phyloP scores from a whole-genome alignment of 2,113 vertebrate genomes.

The Campylomormyrus numenius region DNA sequence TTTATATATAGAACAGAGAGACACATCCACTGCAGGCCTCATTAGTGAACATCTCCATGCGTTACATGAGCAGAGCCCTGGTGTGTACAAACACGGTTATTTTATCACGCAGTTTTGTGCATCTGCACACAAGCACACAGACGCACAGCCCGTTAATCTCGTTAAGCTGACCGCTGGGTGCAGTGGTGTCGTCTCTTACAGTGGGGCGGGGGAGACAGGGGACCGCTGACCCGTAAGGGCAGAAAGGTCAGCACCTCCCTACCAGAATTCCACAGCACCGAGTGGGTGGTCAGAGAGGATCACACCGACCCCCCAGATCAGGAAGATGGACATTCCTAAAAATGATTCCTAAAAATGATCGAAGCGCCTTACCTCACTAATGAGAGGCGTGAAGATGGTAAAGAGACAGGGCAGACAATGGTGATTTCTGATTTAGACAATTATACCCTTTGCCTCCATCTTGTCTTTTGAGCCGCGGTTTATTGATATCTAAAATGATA shows the following conservation, averaged over 20 bases:
- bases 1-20: neutral
- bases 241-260: neutral
- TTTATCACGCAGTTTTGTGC: neutral
- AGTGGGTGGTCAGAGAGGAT: neutral
- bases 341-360: neutral
- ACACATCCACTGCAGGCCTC: neutral
- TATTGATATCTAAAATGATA: conserved; percentile 47
- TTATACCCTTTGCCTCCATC: conserved; percentile 53
- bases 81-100: neutral
- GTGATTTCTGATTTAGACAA: conserved; percentile 49
- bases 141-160: neutral
- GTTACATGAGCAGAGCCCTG: neutral
- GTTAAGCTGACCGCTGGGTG: neutral
- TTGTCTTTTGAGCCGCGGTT: conserved; percentile 40
- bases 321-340: neutral
- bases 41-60: neutral
- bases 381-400: neutral
- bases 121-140: neutral
- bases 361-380: neutral
- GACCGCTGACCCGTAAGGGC: neutral
- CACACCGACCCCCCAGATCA: neutral
- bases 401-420: neutral
- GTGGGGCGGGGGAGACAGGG: neutral
- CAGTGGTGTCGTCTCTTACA: neutral
- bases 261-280: neutral